A percentile compares a stretch with the other conserved stretches of the same genome.
These are phyloP conservation scores for Callopanchax toddi DNA, from an alignment of 2,113 vertebrate species.

Conservation along the genomic window DNA sequence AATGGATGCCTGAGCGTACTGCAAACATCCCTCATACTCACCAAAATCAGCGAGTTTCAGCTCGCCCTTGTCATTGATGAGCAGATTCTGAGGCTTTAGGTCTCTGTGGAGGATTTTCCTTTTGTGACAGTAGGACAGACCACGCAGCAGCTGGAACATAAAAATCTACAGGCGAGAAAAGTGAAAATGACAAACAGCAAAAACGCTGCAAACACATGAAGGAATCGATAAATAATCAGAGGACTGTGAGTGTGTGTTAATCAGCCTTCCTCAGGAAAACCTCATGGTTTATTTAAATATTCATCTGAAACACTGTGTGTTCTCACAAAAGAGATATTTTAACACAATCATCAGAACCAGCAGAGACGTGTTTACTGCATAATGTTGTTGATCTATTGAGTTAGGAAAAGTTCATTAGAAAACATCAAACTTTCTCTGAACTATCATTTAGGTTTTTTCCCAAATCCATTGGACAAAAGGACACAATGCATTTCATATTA, in stretches of 20 bases:
- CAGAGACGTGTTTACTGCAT: no score
- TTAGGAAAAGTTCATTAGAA: no score
- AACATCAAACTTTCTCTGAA: no score
- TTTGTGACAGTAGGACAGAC: slow-evolving; percentile 92
- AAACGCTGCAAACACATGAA: neutral
- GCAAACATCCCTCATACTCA: slow-evolving; percentile 78
- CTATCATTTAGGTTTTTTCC: no score
- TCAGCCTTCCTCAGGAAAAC: neutral
- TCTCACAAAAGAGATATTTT: no score
- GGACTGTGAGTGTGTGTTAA: neutral
- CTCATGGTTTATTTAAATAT: neutral
- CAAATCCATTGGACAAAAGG: no score
- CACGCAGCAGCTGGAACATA: slow-evolving; percentile 96
- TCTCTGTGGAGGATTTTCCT: slow-evolving; percentile 96
- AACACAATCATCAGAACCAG: no score
- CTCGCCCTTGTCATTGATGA: slow-evolving; percentile 95
- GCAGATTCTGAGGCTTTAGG: slow-evolving; percentile 96
- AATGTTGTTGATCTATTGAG: no score
- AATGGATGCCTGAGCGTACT: neutral
- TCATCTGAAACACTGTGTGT: neutral
- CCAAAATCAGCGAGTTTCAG: slow-evolving; percentile 96
- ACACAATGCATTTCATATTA: no score
- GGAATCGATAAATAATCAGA: neutral
- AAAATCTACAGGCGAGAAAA: slow-evolving; percentile 83
- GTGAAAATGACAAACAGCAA: neutral